These are phyloP conservation scores for Archaeoteleia sp. DNA, from an alignment of 2,888 invertebrate genomes.

Conservation along the genomic window DNA sequence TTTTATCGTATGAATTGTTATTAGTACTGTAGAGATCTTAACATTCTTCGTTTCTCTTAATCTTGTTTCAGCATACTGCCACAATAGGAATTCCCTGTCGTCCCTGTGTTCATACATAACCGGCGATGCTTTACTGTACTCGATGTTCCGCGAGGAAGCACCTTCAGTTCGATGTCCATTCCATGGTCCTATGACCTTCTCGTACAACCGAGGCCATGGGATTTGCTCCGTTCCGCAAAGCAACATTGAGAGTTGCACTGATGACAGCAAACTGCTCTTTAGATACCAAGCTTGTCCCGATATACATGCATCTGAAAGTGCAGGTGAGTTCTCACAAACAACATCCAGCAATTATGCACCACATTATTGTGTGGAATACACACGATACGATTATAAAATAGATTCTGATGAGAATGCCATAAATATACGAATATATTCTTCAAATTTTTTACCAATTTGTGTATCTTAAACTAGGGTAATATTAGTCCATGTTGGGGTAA, in stretches of 20 bases:
- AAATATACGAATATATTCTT: too few species aligned
- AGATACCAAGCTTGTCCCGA: conserved; percentile 96
- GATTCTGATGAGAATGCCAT: too few species aligned
- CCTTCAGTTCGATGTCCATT: conserved; percentile 93
- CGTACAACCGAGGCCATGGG: conserved; percentile 93
- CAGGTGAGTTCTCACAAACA: conserved; percentile 78
- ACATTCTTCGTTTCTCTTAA: conserved; percentile 28
- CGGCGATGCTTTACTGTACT: conserved; percentile 91
- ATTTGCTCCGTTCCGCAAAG: conserved; percentile 93
- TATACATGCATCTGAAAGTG: conserved; percentile 91
- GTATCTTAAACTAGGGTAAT: too few species aligned
- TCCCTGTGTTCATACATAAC: conserved; percentile 91
- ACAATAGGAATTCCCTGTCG: conserved; percentile 83
- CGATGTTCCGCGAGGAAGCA: conserved; percentile 92
- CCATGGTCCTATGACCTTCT: conserved; percentile 88
- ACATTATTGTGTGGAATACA: too few species aligned
- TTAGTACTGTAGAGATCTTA: conserved; percentile 13
- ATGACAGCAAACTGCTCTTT: conserved; percentile 91
- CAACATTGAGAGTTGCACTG: conserved; percentile 95
- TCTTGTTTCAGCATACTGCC: conserved; percentile 82
- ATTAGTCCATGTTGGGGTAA: too few species aligned
- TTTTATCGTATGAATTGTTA: too few species aligned
- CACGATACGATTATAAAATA: too few species aligned
- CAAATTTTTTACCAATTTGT: too few species aligned
- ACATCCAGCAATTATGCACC: conserved; percentile 29